These are phyloP conservation scores for Labrus mixtus DNA, from an alignment of 2,113 vertebrate genomes.

Conservation along the genomic window DNA sequence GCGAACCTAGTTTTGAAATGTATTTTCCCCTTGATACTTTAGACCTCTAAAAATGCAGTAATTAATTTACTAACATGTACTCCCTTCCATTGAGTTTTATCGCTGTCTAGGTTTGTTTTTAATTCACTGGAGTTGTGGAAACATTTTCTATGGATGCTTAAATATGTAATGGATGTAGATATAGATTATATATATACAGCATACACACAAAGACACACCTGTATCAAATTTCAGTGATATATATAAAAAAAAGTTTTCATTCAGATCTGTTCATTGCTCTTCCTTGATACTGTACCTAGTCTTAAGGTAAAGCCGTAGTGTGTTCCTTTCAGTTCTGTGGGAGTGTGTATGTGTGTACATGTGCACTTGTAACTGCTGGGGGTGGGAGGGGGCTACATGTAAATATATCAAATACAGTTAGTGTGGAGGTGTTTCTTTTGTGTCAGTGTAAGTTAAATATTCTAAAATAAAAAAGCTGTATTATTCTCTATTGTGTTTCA, in stretches of 20 bases:
- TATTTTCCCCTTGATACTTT: neutral
- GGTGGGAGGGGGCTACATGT: constrained; percentile 82
- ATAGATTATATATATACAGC: constrained; percentile 38
- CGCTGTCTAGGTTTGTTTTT: constrained; percentile 76
- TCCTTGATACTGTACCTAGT: constrained; percentile 80
- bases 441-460: constrained; percentile 89
- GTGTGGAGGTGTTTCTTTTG: constrained; percentile 93
- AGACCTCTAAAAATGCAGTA: constrained; percentile 29
- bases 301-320: constrained; percentile 88
- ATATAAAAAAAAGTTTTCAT: constrained; percentile 70
- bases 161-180: constrained; percentile 66
- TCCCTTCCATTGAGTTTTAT: neutral
- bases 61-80: neutral
- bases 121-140: constrained; percentile 84
- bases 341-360: constrained; percentile 76
- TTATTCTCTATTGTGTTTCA: constrained; percentile 92
- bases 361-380: constrained; percentile 77
- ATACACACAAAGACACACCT: constrained; percentile 59
- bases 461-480: constrained; percentile 79
- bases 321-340: constrained; percentile 85
- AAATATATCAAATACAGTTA: constrained; percentile 90
- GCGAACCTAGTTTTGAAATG: neutral
- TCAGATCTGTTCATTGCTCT: constrained; percentile 54
- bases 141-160: constrained; percentile 89
- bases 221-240: constrained; percentile 78